Evolutionary conservation across 2,888 invertebrate species (phyloP), one percentile per base, ranked within the genome.

Genomic region (Trissoscelio sp.): DNA sequence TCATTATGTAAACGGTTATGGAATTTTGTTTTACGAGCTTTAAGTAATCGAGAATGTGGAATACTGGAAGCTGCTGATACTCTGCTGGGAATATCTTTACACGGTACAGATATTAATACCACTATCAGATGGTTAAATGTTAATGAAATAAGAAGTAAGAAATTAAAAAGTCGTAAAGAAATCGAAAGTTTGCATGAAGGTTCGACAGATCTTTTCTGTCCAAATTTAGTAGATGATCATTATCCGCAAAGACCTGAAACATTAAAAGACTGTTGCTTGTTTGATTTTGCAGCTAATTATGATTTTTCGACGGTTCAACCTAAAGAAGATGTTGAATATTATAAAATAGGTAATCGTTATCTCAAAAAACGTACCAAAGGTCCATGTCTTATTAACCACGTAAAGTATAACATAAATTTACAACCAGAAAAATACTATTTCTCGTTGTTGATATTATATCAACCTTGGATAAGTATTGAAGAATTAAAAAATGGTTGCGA

Each of bases 41-140:
- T 88, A 58, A 84, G 66, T 34, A 85, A 85, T 74, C 73, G 89
- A 72, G 88, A 90, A 79, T 88, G 88, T 62, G 89, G 89, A 1
- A 81, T 87, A n/a, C 75, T 89, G 6, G 89, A 90, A 85, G 48
- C 42, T 16, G 16, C 42, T 16, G 87, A 88, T 79, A 87, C 87
- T 28, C 48, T 89, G 7, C 64, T 88, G 24, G 86, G 87, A 12
- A 83, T 87, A 58, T 75, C 88, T 9, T 83, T 88, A 44, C 86
- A 85, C 74, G 88, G 86, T 28, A 89, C 88, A 2, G 89, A 89
- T 83, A 69, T 85, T 3, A 24, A 77, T 4, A 89, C 89, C 37
- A 87, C 85, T 24, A 87, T 89, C 48, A 79, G 85, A 83, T 90
- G 89, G 89, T 62, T 90, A 48, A 85, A 88, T 70, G 80, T 87